phyloP scores from a whole-genome alignment of 2,113 vertebrate species.

The Orientallactaga bullata region DNA sequence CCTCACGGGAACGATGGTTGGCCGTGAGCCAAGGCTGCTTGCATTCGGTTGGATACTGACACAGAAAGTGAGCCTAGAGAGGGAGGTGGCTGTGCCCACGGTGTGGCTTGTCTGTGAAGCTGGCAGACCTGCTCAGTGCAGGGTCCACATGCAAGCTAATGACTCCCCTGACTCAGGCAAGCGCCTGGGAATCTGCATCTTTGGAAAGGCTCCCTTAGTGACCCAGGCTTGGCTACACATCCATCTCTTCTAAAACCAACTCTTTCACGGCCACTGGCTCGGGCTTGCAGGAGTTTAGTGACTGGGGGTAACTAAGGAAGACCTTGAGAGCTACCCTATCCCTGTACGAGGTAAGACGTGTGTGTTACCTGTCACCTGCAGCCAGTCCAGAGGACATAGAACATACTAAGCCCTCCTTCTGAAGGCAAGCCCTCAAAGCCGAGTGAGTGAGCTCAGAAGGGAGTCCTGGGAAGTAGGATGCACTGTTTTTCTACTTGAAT shows the following conservation, averaged over 20 bases:
- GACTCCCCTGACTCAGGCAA: background rate
- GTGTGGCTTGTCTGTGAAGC: background rate
- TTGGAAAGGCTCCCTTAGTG: background rate
- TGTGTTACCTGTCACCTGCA: background rate
- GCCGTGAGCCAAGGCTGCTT: background rate
- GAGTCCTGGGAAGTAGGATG: background rate
- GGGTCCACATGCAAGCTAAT: background rate
- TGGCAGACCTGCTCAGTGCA: background rate
- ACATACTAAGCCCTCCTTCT: background rate
- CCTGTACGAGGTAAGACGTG: background rate
- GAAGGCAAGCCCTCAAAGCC: background rate
- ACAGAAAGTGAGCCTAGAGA: background rate
- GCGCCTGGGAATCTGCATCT: background rate
- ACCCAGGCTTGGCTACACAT: background rate
- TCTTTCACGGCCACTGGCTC: background rate
- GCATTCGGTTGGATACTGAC: background rate
- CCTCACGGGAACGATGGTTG: conserved; percentile 37
- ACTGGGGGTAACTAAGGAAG: background rate
- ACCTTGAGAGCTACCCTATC: background rate
- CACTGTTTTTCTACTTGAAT: background rate
- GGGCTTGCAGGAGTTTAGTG: background rate
- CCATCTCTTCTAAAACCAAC: background rate
- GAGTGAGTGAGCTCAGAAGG: background rate
- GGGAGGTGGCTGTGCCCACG: accelerated
- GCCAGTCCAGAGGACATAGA: background rate